phyloP scores from a whole-genome alignment of 1,140 invertebrate species.

The Dufourea novaeangliae region DNA sequence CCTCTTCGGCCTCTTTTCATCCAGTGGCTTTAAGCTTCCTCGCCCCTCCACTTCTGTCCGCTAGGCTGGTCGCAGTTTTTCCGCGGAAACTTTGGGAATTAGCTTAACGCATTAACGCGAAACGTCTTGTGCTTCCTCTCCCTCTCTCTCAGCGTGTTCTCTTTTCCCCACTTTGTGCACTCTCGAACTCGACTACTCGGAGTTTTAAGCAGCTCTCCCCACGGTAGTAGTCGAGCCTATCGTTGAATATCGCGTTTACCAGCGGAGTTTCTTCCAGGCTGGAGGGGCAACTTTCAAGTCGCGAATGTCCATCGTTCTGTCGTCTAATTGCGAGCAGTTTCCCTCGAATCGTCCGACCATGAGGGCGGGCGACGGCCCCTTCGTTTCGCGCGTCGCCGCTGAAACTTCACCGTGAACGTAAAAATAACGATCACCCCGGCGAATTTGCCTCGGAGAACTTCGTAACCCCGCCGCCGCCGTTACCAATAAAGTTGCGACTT shows the following conservation, averaged over 20 bases:
- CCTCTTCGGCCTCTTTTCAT: not conserved
- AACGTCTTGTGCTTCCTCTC: not conserved
- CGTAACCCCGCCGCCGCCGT: not conserved
- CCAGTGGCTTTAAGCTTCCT: conserved; percentile 14
- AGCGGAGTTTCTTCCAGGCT: not conserved
- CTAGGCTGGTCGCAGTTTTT: conserved; percentile 12
- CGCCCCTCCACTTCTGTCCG: no score
- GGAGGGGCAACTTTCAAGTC: not conserved
- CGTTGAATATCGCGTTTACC: not conserved
- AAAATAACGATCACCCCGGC: conserved; percentile 10
- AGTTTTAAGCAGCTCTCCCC: conserved; percentile 29
- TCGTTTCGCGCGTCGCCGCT: not conserved
- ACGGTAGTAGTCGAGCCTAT: conserved; percentile 6
- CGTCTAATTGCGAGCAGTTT: conserved; percentile 5
- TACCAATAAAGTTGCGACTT: conserved; percentile 13
- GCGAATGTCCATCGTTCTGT: conserved; percentile 8
- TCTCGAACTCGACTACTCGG: conserved; percentile 11
- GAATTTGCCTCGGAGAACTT: not conserved
- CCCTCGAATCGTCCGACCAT: not conserved
- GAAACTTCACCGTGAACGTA: not conserved
- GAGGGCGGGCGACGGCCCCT: no score
- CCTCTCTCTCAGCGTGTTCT: no score
- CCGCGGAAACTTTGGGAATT: conserved; percentile 52
- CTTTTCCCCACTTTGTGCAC: conserved; percentile 19
- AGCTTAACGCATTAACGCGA: conserved; percentile 45